Conservation (phyloP, 2,113 vertebrate species). For the Percopsis transmontana region DNA sequence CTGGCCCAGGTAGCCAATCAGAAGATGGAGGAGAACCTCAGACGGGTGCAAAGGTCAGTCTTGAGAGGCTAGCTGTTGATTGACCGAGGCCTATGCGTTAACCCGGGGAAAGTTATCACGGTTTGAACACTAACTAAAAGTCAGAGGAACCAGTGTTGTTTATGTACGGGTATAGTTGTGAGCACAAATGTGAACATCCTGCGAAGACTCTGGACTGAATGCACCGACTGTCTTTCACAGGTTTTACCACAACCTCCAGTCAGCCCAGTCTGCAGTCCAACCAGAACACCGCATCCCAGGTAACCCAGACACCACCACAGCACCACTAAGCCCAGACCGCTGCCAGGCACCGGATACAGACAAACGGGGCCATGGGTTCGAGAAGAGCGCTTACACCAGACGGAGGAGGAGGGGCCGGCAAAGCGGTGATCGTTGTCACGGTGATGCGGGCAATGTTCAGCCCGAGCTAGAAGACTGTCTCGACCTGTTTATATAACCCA, state of each 20-base stretch:
- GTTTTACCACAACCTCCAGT: conserved; percentile 80
- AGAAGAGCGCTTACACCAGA: conserved; percentile 46
- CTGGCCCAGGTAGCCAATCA: conserved; percentile 84
- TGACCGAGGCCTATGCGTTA: not conserved
- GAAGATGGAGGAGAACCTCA: conserved; percentile 92
- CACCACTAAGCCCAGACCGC: not conserved
- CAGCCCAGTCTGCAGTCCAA: conserved; percentile 64
- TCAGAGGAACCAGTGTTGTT: no score
- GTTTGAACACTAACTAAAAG: no score
- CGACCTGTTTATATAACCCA: conserved; percentile 44
- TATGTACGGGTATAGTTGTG: no score
- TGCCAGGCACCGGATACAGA: not conserved
- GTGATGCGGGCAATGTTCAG: conserved; percentile 6
- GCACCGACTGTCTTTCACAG: conserved; percentile 65
- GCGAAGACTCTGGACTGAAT: not conserved
- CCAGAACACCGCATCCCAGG: conserved; percentile 3
- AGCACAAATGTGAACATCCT: not conserved
- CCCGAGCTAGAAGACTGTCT: conserved; percentile 42
- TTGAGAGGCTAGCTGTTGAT: not conserved
- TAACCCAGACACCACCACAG: not conserved
- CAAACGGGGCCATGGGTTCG: not conserved
- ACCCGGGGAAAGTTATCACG: not conserved
- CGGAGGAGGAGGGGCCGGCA: conserved; percentile 68
- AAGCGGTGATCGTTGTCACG: conserved; percentile 17
- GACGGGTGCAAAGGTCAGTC: conserved; percentile 86